Percentiles rank a stretch among this genome's conserved stretches.
These are phyloP conservation scores for Forbesichthys agassizii DNA, from an alignment of 2,113 vertebrate species.

Conservation along the genomic window DNA sequence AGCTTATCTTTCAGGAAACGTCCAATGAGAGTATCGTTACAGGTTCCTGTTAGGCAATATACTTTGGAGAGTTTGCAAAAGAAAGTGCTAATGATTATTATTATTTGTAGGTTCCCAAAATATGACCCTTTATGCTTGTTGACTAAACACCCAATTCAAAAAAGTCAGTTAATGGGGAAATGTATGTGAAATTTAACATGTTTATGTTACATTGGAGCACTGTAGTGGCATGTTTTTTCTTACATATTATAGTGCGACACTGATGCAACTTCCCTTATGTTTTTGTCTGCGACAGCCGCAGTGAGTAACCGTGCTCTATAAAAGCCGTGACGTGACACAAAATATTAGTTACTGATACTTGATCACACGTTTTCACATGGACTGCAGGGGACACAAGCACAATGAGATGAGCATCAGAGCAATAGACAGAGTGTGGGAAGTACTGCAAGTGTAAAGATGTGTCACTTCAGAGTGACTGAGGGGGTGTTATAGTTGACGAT, in stretches of 20 bases:
- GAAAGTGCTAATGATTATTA: no score
- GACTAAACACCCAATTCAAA: no score
- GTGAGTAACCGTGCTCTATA: constrained; percentile 51
- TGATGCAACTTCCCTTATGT: constrained; percentile 74
- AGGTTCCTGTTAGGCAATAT: constrained; percentile 50
- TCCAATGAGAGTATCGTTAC: constrained; percentile 46
- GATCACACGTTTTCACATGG: not conserved
- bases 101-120: no score
- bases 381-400: not conserved
- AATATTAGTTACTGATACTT: not conserved
- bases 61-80: constrained; percentile 24
- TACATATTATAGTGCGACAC: constrained; percentile 52
- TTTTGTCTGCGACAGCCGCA: constrained; percentile 57
- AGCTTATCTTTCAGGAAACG: constrained; percentile 71
- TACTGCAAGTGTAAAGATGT: not conserved
- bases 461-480: constrained; percentile 7
- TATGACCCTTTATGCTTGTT: no score
- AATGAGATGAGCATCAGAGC: not conserved
- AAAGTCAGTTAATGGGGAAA: no score
- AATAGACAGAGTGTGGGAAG: not conserved
- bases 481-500: constrained; percentile 18
- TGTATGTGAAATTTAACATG: no score
- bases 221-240: constrained; percentile 28
- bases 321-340: constrained; percentile 1
- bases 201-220: constrained; percentile 18